These are phyloP conservation scores for Masnerella sp. DNA, from an alignment of 2,888 invertebrate genomes.

Conservation along the genomic window DNA sequence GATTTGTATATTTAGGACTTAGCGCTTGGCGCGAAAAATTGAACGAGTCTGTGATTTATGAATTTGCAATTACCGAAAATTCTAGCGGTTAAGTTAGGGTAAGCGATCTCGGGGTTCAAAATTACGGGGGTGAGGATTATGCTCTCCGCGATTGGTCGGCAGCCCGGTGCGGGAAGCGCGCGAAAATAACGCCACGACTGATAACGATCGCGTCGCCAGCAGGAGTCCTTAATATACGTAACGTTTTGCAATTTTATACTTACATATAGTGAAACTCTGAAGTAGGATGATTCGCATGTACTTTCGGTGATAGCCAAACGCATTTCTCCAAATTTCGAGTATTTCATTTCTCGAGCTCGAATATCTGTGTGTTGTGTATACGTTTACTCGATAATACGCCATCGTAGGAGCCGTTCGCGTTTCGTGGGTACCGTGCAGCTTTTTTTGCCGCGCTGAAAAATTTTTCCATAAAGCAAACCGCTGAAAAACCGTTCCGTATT, in stretches of 20 bases:
- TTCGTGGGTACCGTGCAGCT: constrained; percentile 32
- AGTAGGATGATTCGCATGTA: constrained; percentile 40
- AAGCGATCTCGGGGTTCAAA: constrained; percentile 21
- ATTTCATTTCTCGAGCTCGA: constrained; percentile 31
- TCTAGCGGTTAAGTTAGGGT: constrained; percentile 30
- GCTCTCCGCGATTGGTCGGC: constrained; percentile 29
- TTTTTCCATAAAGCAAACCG: constrained; percentile 21
- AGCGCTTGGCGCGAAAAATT: constrained; percentile 27
- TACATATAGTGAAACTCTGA: constrained; percentile 30
- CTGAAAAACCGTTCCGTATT: constrained; percentile 19
- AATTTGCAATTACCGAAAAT: constrained; percentile 40
- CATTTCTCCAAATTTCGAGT: constrained; percentile 29
- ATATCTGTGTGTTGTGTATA: constrained; percentile 26
- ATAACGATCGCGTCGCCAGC: constrained; percentile 18
- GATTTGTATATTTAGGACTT: constrained; percentile 38
- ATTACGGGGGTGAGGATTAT: constrained; percentile 26
- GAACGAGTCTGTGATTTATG: constrained; percentile 44
- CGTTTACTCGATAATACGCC: constrained; percentile 27
- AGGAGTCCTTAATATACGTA: constrained; percentile 33
- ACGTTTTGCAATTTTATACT: constrained; percentile 51
- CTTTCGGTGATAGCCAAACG: constrained; percentile 23
- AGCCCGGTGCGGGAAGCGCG: no score
- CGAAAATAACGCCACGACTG: no score
- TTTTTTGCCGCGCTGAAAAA: constrained; percentile 4
- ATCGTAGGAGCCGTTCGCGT: constrained; percentile 13